Evolutionary conservation across 2,113 vertebrate genomes (phyloP).

Genomic region (Mus pahari): DNA sequence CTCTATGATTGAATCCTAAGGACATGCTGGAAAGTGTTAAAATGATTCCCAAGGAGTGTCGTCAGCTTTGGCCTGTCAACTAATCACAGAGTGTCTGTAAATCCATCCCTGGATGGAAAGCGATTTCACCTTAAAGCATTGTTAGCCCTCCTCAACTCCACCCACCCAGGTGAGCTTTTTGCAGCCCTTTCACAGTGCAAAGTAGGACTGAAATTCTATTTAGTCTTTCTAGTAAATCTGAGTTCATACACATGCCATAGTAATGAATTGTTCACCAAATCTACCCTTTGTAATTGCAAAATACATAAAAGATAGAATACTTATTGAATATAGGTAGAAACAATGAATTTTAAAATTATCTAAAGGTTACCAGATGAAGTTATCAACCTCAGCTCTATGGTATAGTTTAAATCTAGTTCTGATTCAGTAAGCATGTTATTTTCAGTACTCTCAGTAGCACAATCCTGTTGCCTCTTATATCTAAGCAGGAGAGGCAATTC

Average conservation of each 20-base stretch:
- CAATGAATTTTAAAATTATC: not conserved
- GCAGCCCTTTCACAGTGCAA: rapidly evolving
- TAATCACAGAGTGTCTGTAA: not conserved
- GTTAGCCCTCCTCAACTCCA: not conserved
- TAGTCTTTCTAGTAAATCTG: not conserved
- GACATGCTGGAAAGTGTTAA: not conserved
- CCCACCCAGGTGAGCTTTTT: not conserved
- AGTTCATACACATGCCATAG: not conserved
- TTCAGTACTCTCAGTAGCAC: slow-evolving; percentile 68
- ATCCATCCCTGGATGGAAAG: not conserved
- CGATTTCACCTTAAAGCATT: not conserved
- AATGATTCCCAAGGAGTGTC: not conserved
- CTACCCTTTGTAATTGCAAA: not conserved
- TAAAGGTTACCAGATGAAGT: slow-evolving; percentile 37
- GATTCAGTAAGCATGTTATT: slow-evolving; percentile 78
- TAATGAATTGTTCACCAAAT: not conserved
- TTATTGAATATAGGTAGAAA: slow-evolving; percentile 25
- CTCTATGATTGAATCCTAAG: not conserved
- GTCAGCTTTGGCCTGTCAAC: not conserved
- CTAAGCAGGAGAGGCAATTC: slow-evolving; percentile 75
- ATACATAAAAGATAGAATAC: not conserved
- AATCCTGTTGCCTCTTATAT: slow-evolving; percentile 67
- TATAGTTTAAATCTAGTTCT: slow-evolving; percentile 68
- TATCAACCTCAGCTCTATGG: slow-evolving; percentile 70
- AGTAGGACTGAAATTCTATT: not conserved